phyloP scores from a whole-genome alignment of 2,113 vertebrate genomes.

The Steatornis caripensis region DNA sequence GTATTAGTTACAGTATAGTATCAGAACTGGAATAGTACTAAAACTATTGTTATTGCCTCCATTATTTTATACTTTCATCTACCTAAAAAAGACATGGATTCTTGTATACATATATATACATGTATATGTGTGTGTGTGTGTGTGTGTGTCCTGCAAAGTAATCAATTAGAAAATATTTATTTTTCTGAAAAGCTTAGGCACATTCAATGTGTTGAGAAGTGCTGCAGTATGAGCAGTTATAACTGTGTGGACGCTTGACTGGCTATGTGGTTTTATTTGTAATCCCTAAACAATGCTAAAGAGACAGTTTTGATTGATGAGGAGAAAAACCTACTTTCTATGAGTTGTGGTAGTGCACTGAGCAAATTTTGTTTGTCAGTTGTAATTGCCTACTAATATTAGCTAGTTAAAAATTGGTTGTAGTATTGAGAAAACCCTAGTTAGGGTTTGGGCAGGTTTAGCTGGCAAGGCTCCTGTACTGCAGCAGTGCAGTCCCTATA shows the following conservation, averaged over 20 bases:
- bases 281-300: background rate
- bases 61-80: background rate
- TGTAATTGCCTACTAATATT: background rate
- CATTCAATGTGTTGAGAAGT: background rate
- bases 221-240: background rate
- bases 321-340: background rate
- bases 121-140: rapidly evolving
- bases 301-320: background rate
- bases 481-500: background rate
- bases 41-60: background rate
- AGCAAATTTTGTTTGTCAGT: background rate
- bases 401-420: background rate
- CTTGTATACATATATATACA: background rate
- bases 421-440: background rate
- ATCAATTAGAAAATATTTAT: background rate
- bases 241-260: background rate
- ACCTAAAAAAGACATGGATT: background rate
- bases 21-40: background rate
- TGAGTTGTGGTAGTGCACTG: background rate
- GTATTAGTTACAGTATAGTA: background rate
- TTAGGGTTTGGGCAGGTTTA: background rate
- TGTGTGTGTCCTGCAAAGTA: background rate
- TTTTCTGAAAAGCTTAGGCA: background rate
- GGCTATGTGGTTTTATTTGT: background rate
- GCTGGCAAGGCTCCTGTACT: background rate